A percentile compares a stretch with the other conserved stretches of the same genome.
Conservation (phyloP, 2,113 vertebrate genomes). For the Martes martes region DNA sequence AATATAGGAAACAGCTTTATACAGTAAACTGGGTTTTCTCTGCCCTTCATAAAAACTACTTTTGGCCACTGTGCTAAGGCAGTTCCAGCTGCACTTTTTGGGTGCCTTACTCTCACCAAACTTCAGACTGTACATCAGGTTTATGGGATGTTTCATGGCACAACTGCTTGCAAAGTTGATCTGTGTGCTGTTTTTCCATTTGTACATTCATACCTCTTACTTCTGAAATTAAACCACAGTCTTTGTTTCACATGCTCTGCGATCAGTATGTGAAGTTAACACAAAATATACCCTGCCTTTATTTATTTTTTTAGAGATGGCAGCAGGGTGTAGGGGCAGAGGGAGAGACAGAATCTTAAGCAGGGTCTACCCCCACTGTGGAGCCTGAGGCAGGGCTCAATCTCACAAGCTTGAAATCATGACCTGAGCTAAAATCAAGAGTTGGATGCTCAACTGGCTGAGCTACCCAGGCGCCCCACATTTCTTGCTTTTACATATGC, state of each 20-base stretch:
- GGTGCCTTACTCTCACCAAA: neutral
- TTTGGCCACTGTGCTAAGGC: neutral
- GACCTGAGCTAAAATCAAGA: neutral
- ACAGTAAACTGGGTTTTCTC: neutral
- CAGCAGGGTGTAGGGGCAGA: neutral
- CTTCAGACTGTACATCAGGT: neutral
- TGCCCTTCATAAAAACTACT: constrained; percentile 12
- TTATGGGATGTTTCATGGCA: neutral
- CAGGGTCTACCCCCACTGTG: neutral
- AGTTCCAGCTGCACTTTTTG: neutral
- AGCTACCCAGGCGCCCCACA: neutral
- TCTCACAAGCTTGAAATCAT: neutral
- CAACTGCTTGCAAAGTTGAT: neutral
- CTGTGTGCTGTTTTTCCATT: neutral
- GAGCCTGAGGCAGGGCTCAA: neutral
- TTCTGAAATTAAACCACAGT: neutral
- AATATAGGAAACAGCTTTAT: neutral
- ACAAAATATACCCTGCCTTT: constrained; percentile 37
- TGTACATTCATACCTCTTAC: neutral
- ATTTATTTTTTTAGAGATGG: neutral
- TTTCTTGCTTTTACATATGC: constrained; percentile 8
- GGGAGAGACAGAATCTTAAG: neutral
- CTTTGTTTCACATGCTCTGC: neutral
- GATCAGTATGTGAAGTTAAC: neutral
- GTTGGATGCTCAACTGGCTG: neutral